A percentile compares a stretch with the other conserved stretches of the same genome.
These are phyloP conservation scores for Microctenopoma stevenorrisi DNA, from an alignment of 2,797 vertebrate genomes.

Conservation along the genomic window DNA sequence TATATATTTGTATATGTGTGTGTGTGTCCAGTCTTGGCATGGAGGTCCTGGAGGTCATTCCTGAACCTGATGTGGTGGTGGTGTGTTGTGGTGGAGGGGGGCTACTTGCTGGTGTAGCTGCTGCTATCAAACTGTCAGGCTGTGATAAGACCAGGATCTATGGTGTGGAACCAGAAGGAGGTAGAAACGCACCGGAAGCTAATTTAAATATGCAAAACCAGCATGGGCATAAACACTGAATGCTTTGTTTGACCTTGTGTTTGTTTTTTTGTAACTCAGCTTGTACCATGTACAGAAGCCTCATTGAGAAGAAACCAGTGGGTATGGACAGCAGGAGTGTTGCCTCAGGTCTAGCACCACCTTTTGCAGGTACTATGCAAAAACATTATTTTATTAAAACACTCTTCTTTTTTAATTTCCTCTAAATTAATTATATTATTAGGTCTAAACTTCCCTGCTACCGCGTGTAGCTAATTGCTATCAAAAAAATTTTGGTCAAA, in stretches of 20 bases:
- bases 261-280: constrained; percentile 64
- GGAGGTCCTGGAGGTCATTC: constrained; percentile 81
- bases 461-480: neutral
- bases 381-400: neutral
- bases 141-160: constrained; percentile 79
- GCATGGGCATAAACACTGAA: no score
- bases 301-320: constrained; percentile 82
- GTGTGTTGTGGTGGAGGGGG: constrained; percentile 86
- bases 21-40: constrained; percentile 74
- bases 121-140: constrained; percentile 82
- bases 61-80: constrained; percentile 81
- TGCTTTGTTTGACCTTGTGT: neutral
- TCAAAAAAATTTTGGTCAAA: no score
- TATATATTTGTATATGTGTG: neutral
- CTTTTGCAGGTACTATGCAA: constrained; percentile 77
- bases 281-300: constrained; percentile 85
- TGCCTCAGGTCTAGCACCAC: constrained; percentile 84
- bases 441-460: no score
- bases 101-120: constrained; percentile 81
- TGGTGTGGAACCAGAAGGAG: constrained; percentile 85
- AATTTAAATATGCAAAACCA: neutral
- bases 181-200: constrained; percentile 29
- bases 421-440: no score
- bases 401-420: neutral
- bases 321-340: constrained; percentile 82